Evolutionary conservation across 2,113 vertebrate species (phyloP).

Genomic region (Cairina moschata): DNA sequence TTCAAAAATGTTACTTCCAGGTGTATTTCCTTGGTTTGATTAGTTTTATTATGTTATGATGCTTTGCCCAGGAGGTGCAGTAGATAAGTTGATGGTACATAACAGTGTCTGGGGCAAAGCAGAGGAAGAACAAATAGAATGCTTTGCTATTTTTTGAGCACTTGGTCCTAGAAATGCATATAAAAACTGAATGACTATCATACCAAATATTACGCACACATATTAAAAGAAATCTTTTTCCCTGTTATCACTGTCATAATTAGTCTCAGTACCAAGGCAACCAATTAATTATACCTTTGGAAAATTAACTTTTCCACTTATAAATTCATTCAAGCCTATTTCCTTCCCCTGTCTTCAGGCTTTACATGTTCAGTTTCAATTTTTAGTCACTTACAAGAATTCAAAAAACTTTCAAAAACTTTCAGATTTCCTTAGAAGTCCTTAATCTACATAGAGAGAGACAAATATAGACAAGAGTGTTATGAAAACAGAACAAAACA

Average conservation of each 20-base stretch:
- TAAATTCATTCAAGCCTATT: not conserved
- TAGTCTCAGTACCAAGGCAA: slow-evolving; percentile 23
- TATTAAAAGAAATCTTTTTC: not conserved
- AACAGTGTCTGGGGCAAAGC: not conserved
- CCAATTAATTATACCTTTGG: slow-evolving; percentile 25
- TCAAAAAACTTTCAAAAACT: no score
- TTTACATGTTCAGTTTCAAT: not conserved
- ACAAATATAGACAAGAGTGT: not conserved
- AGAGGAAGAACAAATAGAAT: not conserved
- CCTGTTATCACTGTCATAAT: not conserved
- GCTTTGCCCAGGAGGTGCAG: not conserved
- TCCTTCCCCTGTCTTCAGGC: not conserved
- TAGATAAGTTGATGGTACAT: not conserved
- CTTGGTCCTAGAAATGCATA: not conserved
- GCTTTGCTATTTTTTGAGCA: not conserved
- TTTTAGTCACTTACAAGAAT: not conserved
- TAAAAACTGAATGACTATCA: not conserved
- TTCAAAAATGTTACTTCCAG: not conserved
- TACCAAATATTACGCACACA: not conserved
- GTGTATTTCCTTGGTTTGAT: slow-evolving; percentile 7
- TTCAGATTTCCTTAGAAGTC: not conserved
- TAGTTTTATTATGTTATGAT: not conserved
- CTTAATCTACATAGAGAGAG: not conserved
- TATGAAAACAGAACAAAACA: not conserved
- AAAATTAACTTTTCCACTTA: slow-evolving; percentile 29